Percentiles rank a stretch among this genome's conserved stretches.
phyloP scores from a whole-genome alignment of 2,797 vertebrate genomes.

The Halcyon smyrnensis region DNA sequence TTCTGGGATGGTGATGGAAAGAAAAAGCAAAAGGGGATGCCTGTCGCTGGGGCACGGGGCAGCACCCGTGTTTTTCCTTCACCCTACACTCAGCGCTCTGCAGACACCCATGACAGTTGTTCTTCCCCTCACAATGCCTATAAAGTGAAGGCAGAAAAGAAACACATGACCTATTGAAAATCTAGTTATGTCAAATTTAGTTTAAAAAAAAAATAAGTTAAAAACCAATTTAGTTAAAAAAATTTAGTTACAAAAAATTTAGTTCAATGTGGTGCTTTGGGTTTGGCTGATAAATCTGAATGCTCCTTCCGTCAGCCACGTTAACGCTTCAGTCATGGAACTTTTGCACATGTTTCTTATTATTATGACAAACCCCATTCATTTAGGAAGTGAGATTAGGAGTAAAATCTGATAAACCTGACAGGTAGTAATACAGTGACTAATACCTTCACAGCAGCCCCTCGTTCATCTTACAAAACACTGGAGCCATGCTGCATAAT shows the following conservation, averaged over 20 bases:
- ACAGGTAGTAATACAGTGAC: background rate
- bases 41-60: background rate
- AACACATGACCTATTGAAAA: background rate
- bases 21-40: background rate
- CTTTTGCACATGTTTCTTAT: background rate
- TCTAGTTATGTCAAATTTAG: background rate
- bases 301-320: accelerated
- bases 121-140: background rate
- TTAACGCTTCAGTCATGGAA: background rate
- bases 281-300: background rate
- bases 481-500: background rate
- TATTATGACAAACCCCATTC: background rate
- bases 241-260: too few relatives aligned
- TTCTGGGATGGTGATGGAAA: background rate
- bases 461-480: background rate
- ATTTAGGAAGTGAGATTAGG: background rate
- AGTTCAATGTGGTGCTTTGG: background rate
- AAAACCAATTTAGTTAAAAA: too few relatives aligned
- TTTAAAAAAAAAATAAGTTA: too few relatives aligned
- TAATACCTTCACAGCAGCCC: background rate
- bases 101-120: background rate
- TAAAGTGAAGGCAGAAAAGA: background rate
- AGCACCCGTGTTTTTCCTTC: background rate
- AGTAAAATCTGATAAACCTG: background rate
- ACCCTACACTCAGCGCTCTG: background rate